A percentile compares a stretch with the other conserved stretches of the same genome.
phyloP scores from a whole-genome alignment of 2,113 vertebrate species.

The Brachirus orientalis region DNA sequence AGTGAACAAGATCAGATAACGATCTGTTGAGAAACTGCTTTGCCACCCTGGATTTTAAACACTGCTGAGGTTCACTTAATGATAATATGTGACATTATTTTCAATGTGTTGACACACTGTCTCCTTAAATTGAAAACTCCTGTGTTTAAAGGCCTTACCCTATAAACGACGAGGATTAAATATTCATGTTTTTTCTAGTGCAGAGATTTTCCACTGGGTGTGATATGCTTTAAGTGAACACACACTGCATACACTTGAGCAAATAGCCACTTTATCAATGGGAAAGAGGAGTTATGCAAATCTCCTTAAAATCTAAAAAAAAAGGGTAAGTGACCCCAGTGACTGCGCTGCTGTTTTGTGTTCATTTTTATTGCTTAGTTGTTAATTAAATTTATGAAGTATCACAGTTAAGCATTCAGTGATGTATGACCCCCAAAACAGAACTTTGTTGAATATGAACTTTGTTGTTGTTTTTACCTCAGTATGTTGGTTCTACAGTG shows the following conservation, averaged over 20 bases:
- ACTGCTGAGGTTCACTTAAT: neutral
- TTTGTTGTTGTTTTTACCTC: no score
- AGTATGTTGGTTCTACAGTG: neutral
- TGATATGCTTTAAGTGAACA: constrained; percentile 36
- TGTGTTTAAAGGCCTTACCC: constrained; percentile 27
- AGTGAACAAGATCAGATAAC: neutral
- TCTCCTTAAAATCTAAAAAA: constrained; percentile 1
- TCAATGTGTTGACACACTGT: constrained; percentile 6
- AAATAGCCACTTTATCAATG: constrained; percentile 20
- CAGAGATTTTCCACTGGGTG: constrained; percentile 23
- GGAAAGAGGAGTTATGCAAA: constrained; percentile 38
- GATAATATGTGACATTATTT: constrained; percentile 4
- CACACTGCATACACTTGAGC: constrained; percentile 1
- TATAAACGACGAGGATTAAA: constrained; percentile 33
- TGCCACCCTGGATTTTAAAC: neutral
- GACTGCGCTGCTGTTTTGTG: neutral
- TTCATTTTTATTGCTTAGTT: neutral
- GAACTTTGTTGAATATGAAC: no score
- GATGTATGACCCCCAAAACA: constrained; percentile 13
- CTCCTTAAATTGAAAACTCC: constrained; percentile 24
- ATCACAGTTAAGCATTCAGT: constrained; percentile 4
- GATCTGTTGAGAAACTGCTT: neutral
- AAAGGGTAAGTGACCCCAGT: neutral
- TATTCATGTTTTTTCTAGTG: constrained; percentile 47
- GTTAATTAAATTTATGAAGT: constrained; percentile 26